Conservation (phyloP, 2,113 vertebrate species). For the Typhlomys cinereus region DNA sequence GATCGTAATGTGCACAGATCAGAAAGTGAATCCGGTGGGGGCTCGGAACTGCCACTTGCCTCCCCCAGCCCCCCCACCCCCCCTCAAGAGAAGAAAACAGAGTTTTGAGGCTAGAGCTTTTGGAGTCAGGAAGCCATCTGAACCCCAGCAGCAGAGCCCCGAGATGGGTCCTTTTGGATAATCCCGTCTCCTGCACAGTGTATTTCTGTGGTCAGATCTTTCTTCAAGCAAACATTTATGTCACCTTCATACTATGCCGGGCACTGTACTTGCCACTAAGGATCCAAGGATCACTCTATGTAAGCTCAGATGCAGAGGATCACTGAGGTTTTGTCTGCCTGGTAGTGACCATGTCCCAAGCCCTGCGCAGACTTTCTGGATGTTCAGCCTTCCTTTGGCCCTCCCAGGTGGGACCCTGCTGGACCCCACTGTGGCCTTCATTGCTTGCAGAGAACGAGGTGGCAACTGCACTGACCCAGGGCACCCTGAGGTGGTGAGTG, state of each 20-base stretch:
- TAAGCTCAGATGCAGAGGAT: background rate
- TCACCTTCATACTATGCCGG: background rate
- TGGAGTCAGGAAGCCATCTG: slow-evolving; percentile 46
- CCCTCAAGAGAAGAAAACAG: slow-evolving; percentile 51
- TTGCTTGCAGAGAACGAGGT: background rate
- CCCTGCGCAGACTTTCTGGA: background rate
- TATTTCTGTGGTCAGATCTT: background rate
- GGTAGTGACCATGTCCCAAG: background rate
- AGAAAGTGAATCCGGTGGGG: background rate
- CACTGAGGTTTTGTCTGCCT: background rate
- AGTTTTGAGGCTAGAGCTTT: slow-evolving; percentile 62
- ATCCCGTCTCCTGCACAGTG: background rate
- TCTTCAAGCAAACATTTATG: background rate
- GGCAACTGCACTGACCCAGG: accelerated
- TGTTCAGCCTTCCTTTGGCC: background rate
- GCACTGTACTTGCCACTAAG: background rate
- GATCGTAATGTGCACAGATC: background rate
- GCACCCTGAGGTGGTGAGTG: accelerated
- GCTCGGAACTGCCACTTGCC: background rate
- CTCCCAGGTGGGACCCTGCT: background rate
- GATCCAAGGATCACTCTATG: background rate
- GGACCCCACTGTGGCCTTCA: accelerated
- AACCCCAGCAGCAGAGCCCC: slow-evolving; percentile 46
- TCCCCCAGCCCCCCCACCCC: no score
- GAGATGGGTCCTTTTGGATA: slow-evolving; percentile 43